These are phyloP conservation scores for Luscinia megarhynchos DNA, from an alignment of 2,797 vertebrate genomes.

Conservation along the genomic window DNA sequence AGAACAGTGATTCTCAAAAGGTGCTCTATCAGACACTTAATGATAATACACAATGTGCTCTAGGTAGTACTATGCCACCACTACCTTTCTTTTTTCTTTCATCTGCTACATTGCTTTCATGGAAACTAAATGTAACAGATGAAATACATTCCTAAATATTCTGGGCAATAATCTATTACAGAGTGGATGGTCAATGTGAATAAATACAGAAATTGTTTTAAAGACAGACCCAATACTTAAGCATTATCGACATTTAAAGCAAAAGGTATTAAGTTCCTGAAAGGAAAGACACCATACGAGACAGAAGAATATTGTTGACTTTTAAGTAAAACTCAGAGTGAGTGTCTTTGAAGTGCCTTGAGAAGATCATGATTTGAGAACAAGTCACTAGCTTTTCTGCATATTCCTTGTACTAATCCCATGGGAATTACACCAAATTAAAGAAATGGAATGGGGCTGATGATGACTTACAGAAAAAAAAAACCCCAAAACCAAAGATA, in stretches of 20 bases:
- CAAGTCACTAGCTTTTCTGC: background rate
- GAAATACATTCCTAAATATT: background rate
- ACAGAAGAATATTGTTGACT: background rate
- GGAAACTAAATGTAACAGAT: background rate
- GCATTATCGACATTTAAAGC: background rate
- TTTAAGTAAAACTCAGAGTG: background rate
- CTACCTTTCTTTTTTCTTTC: background rate
- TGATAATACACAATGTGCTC: background rate
- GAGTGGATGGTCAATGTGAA: background rate
- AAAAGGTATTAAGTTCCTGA: background rate
- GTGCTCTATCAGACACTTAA: background rate
- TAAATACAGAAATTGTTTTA: background rate
- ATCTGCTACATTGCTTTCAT: background rate
- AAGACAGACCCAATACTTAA: background rate
- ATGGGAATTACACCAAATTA: background rate
- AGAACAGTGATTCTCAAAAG: slow-evolving; percentile 26
- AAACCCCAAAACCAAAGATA: background rate
- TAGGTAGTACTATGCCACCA: background rate
- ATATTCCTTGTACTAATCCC: background rate
- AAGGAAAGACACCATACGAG: background rate
- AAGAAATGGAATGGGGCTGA: background rate
- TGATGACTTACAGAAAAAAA: background rate
- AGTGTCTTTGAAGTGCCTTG: background rate
- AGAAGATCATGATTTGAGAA: background rate
- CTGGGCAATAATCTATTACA: background rate